Percentiles rank a stretch among this genome's conserved stretches.
Evolutionary conservation across 2,888 invertebrate species (phyloP).

Genomic region (Ophion ellenae): DNA sequence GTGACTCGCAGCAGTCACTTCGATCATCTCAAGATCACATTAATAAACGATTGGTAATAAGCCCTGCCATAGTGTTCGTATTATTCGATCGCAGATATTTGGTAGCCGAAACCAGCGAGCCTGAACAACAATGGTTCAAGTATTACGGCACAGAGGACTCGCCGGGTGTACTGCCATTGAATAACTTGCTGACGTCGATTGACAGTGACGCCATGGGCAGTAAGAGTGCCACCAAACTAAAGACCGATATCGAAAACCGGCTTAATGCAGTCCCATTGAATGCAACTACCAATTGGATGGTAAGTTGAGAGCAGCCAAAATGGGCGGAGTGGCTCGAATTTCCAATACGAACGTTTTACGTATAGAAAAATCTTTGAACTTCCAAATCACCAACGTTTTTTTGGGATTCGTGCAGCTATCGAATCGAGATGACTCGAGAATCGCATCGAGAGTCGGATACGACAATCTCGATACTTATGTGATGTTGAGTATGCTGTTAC

Average conservation of each 20-base stretch:
- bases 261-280: constrained; percentile 74
- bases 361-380: not conserved
- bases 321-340: too few species aligned
- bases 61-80: too few species aligned
- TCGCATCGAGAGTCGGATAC: constrained; percentile 73
- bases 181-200: constrained; percentile 74
- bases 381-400: not conserved
- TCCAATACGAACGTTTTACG: too few species aligned
- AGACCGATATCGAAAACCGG: constrained; percentile 73
- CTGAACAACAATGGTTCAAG: constrained; percentile 70
- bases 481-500: constrained; percentile 85
- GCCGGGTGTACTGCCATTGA: constrained; percentile 75
- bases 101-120: constrained; percentile 75
- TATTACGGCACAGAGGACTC: constrained; percentile 79
- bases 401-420: constrained; percentile 73
- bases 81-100: constrained; percentile 73
- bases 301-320: constrained; percentile 61
- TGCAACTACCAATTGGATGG: constrained; percentile 80
- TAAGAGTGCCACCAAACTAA: constrained; percentile 73
- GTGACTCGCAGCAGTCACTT: too few species aligned
- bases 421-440: constrained; percentile 76
- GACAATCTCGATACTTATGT: constrained; percentile 83
- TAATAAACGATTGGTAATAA: too few species aligned
- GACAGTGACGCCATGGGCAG: constrained; percentile 66
- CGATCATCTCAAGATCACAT: too few species aligned